Conservation (phyloP, 1,140 invertebrate genomes). For the Parasteatoda tepidariorum region DNA sequence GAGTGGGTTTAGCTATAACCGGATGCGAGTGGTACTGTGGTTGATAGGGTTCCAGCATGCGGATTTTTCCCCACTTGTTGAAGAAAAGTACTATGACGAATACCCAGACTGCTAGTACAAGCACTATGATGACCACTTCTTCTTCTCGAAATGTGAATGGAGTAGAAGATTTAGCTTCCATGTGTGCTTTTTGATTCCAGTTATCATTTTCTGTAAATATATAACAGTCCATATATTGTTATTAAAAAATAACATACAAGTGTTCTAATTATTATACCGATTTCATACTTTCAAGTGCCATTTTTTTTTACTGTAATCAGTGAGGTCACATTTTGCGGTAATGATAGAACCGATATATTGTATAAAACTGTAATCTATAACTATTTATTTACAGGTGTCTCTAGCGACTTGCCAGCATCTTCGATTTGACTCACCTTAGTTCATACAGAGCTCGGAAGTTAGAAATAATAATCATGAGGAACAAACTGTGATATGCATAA, state of each 20-base stretch:
- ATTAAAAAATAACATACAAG: not conserved
- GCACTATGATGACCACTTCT: constrained; percentile 86
- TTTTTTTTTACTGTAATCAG: not conserved
- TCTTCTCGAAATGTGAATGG: constrained; percentile 80
- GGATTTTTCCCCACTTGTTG: constrained; percentile 89
- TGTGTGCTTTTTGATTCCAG: constrained; percentile 41
- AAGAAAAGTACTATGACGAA: constrained; percentile 86
- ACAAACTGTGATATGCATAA: no score
- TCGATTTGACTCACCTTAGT: no score
- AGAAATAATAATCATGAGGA: no score
- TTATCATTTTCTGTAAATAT: constrained; percentile 56
- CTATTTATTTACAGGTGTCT: not conserved
- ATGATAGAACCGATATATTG: not conserved
- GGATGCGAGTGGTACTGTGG: constrained; percentile 79
- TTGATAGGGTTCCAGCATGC: constrained; percentile 87
- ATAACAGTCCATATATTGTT: not conserved
- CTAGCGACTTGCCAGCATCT: no score
- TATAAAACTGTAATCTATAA: not conserved
- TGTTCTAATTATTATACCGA: not conserved
- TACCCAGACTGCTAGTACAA: constrained; percentile 88
- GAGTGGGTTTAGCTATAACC: constrained; percentile 36
- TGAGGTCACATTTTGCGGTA: not conserved
- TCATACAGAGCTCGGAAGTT: no score
- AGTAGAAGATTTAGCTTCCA: constrained; percentile 22
- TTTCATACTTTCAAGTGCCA: no score